Conservation (phyloP, 2,113 vertebrate species). For the Catharus bicknelli region DNA sequence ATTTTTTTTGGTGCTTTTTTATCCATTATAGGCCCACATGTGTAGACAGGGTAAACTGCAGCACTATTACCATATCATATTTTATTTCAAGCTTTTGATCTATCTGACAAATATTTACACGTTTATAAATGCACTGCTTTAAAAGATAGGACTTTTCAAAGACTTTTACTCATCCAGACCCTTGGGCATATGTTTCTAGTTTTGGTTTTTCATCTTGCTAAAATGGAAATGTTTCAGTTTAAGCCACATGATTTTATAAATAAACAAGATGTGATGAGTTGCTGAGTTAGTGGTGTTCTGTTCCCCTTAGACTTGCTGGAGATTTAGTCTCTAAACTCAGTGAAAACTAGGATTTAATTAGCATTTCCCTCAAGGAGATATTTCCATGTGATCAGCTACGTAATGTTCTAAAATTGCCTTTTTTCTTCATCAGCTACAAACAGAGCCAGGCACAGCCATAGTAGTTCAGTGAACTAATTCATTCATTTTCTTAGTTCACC, state of each 20-base stretch:
- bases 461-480: neutral
- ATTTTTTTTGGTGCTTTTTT: neutral
- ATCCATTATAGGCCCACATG: neutral
- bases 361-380: neutral
- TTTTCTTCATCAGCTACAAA: neutral
- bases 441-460: neutral
- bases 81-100: neutral
- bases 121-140: neutral
- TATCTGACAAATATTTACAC: neutral
- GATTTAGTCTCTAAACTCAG: neutral
- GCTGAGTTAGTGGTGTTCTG: neutral
- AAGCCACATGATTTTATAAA: constrained; percentile 3
- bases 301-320: neutral
- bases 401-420: neutral
- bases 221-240: neutral
- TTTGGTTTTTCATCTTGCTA: neutral
- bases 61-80: rapidly evolving
- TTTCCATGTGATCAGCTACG: neutral
- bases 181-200: neutral
- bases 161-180: neutral
- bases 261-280: neutral
- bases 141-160: neutral
- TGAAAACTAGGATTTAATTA: constrained; percentile 12
- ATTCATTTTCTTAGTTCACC: neutral
- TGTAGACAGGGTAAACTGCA: neutral